phyloP scores from a whole-genome alignment of 2,888 invertebrate species.

The Drosophila longiperda region DNA sequence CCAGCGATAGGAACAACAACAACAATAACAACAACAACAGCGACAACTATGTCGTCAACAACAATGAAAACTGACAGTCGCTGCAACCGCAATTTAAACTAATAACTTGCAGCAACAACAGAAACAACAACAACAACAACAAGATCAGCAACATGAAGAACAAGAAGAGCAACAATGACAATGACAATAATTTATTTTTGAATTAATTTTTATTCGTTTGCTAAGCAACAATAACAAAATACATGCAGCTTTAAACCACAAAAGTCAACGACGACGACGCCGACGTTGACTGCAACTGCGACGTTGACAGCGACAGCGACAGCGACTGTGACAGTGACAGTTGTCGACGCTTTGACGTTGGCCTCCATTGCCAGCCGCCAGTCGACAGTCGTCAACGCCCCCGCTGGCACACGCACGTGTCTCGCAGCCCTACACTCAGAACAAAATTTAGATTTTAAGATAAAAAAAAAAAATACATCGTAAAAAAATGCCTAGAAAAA shows the following conservation, averaged over 20 bases:
- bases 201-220: constrained; percentile 78
- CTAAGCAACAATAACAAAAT: constrained; percentile 60
- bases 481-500: not conserved
- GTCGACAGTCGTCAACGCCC: constrained; percentile 56
- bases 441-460: not conserved
- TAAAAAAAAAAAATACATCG: not conserved
- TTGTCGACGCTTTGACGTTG: constrained; percentile 59
- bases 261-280: constrained; percentile 7
- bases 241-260: constrained; percentile 53
- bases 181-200: constrained; percentile 80
- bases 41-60: constrained; percentile 61
- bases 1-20: constrained; percentile 19
- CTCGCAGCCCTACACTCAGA: not conserved
- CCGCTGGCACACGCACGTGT: constrained; percentile 38
- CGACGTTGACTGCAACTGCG: not conserved
- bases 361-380: constrained; percentile 67
- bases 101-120: constrained; percentile 68
- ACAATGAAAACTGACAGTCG: constrained; percentile 59
- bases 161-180: constrained; percentile 62
- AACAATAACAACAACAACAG: constrained; percentile 11
- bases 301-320: constrained; percentile 6
- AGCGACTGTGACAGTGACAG: constrained; percentile 72
- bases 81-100: constrained; percentile 80
- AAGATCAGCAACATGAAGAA: constrained; percentile 26
- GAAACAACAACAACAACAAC: constrained; percentile 17